These are phyloP conservation scores for Hirtodrosophila cameraria DNA, from an alignment of 2,888 invertebrate genomes.

Conservation along the genomic window DNA sequence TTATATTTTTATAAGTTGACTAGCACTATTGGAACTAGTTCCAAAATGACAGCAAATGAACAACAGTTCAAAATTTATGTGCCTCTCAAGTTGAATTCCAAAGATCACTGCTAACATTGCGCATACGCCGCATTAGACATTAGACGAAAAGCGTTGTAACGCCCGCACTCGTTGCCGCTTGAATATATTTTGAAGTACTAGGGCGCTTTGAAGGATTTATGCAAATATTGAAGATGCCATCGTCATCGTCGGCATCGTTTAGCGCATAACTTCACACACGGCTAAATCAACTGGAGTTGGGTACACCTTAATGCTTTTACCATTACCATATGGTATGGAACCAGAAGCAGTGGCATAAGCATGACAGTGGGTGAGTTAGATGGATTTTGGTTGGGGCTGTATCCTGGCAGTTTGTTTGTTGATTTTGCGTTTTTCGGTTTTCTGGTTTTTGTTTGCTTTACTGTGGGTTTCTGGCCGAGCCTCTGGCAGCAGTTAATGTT, in stretches of 20 bases:
- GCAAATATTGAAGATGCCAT: slow-evolving; percentile 73
- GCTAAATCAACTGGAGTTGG: slow-evolving; percentile 44
- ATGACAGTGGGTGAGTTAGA: background rate
- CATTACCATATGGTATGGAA: slow-evolving; percentile 67
- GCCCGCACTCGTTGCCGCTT: slow-evolving; percentile 47
- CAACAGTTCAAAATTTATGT: background rate
- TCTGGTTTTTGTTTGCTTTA: slow-evolving; percentile 67
- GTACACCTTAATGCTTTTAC: slow-evolving; percentile 75
- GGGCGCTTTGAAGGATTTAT: slow-evolving; percentile 69
- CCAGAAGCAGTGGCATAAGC: slow-evolving; percentile 3
- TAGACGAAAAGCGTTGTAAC: slow-evolving; percentile 39
- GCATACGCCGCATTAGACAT: slow-evolving; percentile 64
- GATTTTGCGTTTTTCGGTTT: slow-evolving; percentile 72
- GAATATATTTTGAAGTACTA: slow-evolving; percentile 59
- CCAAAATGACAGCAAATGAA: slow-evolving; percentile 6
- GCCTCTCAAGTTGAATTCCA: slow-evolving; percentile 21
- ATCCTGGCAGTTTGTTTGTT: slow-evolving; percentile 62
- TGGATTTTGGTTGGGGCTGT: background rate
- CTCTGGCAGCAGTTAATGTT: slow-evolving; percentile 74
- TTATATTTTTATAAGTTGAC: too few relatives aligned
- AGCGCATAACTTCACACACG: slow-evolving; percentile 69
- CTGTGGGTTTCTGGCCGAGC: slow-evolving; percentile 42
- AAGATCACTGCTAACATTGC: slow-evolving; percentile 39
- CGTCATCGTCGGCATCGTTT: slow-evolving; percentile 66
- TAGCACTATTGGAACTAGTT: slow-evolving; percentile 1